Conservation (phyloP, 2,113 vertebrate species). For the Hippolais icterina region DNA sequence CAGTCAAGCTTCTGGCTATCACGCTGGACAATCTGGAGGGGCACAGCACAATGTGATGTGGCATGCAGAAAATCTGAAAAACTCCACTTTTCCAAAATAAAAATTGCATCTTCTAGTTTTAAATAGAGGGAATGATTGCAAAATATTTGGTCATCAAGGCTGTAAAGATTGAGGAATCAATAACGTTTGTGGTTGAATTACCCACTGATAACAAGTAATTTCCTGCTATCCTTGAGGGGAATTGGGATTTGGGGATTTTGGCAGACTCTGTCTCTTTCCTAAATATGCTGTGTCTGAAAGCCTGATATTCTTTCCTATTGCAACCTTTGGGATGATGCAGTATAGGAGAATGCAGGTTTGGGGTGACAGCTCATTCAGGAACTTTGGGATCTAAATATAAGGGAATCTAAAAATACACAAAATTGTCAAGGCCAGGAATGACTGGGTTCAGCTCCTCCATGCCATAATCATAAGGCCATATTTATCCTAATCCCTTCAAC, state of each 20-base stretch:
- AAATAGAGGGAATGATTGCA: slow-evolving; percentile 44
- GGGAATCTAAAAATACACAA: slow-evolving; percentile 53
- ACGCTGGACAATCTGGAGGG: slow-evolving; percentile 10
- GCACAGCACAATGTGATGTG: neutral
- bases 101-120: slow-evolving; percentile 40
- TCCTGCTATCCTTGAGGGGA: slow-evolving; percentile 65
- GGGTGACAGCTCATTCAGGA: slow-evolving; percentile 27
- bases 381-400: slow-evolving; percentile 48
- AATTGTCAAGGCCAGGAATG: slow-evolving; percentile 4
- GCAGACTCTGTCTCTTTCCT: slow-evolving; percentile 46
- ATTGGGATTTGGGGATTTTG: slow-evolving; percentile 68
- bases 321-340: slow-evolving; percentile 40
- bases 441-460: neutral
- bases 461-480: neutral
- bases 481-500: neutral
- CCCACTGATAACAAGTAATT: slow-evolving; percentile 69
- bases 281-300: slow-evolving; percentile 67
- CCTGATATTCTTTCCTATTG: slow-evolving; percentile 29
- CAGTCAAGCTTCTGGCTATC: slow-evolving; percentile 28
- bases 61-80: slow-evolving; percentile 29
- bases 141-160: slow-evolving; percentile 54
- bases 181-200: slow-evolving; percentile 52
- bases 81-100: neutral
- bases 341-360: slow-evolving; percentile 36
- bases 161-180: slow-evolving; percentile 61